Evolutionary conservation across 2,888 invertebrate species (phyloP).

Genomic region (Coelogynopora nodosa): DNA sequence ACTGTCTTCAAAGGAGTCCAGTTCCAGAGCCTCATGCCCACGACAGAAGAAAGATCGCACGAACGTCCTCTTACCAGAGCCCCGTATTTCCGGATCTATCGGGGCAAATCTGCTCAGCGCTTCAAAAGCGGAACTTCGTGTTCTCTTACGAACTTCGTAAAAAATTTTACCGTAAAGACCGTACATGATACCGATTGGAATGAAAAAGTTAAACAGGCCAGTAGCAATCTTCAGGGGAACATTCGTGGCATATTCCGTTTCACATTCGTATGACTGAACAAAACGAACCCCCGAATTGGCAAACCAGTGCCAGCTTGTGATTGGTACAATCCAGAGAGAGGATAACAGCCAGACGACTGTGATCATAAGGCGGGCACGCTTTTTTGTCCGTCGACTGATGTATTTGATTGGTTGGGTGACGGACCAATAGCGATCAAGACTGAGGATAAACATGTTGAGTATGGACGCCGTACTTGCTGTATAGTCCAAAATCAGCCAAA

Average conservation of each 20-base stretch:
- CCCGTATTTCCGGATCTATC: neutral
- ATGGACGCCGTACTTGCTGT: constrained; percentile 67
- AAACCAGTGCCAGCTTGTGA: constrained; percentile 63
- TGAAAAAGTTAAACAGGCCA: constrained; percentile 64
- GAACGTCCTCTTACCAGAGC: neutral
- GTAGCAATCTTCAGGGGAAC: constrained; percentile 63
- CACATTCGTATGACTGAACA: constrained; percentile 60
- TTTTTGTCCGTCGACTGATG: constrained; percentile 63
- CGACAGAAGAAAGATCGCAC: neutral
- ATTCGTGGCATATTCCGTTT: constrained; percentile 64
- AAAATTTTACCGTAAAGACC: constrained; percentile 63
- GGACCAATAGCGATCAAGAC: constrained; percentile 64
- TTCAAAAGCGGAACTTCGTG: constrained; percentile 47
- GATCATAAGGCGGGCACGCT: constrained; percentile 64
- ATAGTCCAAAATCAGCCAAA: constrained; percentile 67
- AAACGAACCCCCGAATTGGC: constrained; percentile 55
- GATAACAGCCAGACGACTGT: constrained; percentile 63
- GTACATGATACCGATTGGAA: constrained; percentile 64
- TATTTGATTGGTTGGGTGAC: constrained; percentile 64
- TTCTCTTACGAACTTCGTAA: constrained; percentile 63
- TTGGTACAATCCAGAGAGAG: constrained; percentile 64
- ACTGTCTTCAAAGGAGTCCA: neutral
- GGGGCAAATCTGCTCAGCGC: neutral
- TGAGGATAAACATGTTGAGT: constrained; percentile 65
- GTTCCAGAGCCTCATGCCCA: neutral